Base-by-base conservation (phyloP, 2,888 invertebrate species). In the Steinernema carpocapsae region DNA sequence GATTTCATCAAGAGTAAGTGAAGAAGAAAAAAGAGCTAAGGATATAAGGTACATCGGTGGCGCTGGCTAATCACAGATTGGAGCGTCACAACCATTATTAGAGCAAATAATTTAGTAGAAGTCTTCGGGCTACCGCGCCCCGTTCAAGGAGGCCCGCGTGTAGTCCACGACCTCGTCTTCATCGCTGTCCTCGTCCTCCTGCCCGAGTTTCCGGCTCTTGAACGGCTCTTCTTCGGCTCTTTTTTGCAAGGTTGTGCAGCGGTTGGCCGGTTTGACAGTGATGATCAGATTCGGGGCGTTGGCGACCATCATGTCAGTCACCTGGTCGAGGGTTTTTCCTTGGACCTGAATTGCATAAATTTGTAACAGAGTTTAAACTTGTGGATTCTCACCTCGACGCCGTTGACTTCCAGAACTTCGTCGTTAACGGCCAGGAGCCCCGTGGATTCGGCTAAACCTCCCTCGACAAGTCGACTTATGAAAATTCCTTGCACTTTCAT, bases 281-380 rank as follows among this genome's bases (percentile, higher is more conserved):
- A 99, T 94, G 85, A 99, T 99, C 83, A 99, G 91, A 90, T 99
- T 99, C 72, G 95, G 94, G 74, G 96, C 96, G 90, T 99, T 99
- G 29, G 99, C 99, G 73, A 99, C 96, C 99, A 99, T 99, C 99
- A 99, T 99, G 89, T 99, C 99, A 0, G 99, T 99, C 74, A 99
- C 97, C 92, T 96, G 95, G 89, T 99, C 97, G 32, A 99, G 90
- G 0, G 95, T 95, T 90, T 99, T 99, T 42, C 95, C 96, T 73
- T 93, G 93, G n/a, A 87, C 82, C 83, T 83, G 72, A 71, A 42
- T n/a, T 42, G 19, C 6, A 64, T 14, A 43, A 6, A 29, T n/a
- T 7, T 24, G 76, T 2, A 10, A 22, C 26, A 56, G 19, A 17
- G 19, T 22, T 7, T 29, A 17, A 59, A 74, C n/a, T n/a, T n/a